A percentile compares a stretch with the other conserved stretches of the same genome.
Conservation (phyloP, 2,113 vertebrate genomes). For the Phalacrocorax aristotelis region DNA sequence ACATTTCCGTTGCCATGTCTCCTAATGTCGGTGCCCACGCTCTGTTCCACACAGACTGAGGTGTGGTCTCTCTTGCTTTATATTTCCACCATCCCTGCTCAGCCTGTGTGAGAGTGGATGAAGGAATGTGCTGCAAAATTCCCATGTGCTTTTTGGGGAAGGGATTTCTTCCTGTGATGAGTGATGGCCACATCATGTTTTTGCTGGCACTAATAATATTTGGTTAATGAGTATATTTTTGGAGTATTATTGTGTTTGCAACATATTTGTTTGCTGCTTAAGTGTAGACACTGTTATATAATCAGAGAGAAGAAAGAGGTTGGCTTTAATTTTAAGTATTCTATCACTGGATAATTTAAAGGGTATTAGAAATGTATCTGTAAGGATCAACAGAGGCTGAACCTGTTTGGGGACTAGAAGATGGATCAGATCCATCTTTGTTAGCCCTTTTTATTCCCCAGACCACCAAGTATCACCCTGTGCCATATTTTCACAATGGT, state of each 20-base stretch:
- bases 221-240: neutral
- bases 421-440: neutral
- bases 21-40: neutral
- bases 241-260: neutral
- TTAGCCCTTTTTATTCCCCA: neutral
- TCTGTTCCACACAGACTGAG: neutral
- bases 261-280: neutral
- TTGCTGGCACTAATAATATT: neutral
- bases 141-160: neutral
- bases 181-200: neutral
- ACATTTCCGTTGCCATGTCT: neutral
- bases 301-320: neutral
- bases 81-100: neutral
- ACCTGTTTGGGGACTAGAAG: neutral
- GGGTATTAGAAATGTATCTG: neutral
- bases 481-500: neutral
- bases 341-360: neutral
- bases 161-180: neutral
- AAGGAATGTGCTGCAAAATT: neutral
- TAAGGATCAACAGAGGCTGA: neutral
- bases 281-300: neutral
- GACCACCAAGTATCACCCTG: neutral
- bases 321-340: neutral
- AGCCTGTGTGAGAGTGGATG: neutral
- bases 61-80: neutral